phyloP scores from a whole-genome alignment of 2,797 vertebrate species.

The Octomys mimax region DNA sequence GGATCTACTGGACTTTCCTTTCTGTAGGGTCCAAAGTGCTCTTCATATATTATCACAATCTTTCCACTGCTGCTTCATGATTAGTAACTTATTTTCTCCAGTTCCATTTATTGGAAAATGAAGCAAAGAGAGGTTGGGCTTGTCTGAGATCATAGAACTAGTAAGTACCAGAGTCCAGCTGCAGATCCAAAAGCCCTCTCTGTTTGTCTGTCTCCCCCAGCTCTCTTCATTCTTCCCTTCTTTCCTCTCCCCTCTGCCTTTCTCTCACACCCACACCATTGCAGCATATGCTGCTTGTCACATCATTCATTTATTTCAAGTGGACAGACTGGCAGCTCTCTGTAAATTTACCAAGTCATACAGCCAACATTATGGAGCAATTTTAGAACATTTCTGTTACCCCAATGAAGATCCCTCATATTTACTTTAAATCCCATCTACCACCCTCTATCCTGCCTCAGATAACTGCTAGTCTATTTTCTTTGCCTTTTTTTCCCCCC shows the following conservation, averaged over 20 bases:
- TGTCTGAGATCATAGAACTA: background rate
- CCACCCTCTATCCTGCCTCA: background rate
- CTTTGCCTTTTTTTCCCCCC: conserved; percentile 5
- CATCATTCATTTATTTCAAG: conserved; percentile 23
- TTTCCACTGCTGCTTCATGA: background rate
- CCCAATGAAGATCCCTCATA: background rate
- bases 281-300: background rate
- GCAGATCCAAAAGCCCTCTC: background rate
- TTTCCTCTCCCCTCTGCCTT: fast-evolving
- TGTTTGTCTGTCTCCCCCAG: background rate
- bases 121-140: conserved; percentile 1
- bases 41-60: background rate
- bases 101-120: conserved; percentile 1
- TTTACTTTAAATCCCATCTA: background rate
- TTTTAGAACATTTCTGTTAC: background rate
- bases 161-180: background rate
- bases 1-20: background rate
- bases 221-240: no score
- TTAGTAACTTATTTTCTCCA: conserved; percentile 30
- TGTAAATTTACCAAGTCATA: background rate
- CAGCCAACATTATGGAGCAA: background rate
- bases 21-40: background rate
- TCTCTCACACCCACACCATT: background rate
- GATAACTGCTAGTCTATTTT: background rate
- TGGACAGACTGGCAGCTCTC: background rate